Base-by-base conservation (phyloP, 2,888 invertebrate species). In the Eristalis arbustorum region DNA sequence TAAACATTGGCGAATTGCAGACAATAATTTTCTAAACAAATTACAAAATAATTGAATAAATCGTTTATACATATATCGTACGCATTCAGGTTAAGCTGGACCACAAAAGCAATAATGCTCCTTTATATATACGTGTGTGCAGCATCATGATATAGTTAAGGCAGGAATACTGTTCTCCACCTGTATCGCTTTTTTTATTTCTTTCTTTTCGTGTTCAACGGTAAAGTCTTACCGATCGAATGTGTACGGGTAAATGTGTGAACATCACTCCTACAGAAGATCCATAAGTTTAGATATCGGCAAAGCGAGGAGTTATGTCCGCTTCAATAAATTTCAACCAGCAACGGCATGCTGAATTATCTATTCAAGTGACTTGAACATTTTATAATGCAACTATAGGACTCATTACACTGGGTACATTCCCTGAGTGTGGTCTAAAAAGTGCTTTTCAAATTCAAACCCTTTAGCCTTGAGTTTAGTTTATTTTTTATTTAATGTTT, bases 31-130 rank as follows among this genome's bases (percentile, higher is more conserved):
- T 72, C 66, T 72, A 79, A 66, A 79, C 79, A 79, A 79, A 79
- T 79, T 79, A 79, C 72, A 79, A 79, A 73, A 79, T 72, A 79
- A 79, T 73, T 79, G 79, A 79, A 79, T 79, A 71, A 78, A 78
- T 78, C 71, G 71, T 78, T 57, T 71, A 23, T 57, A 28, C 10
- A 23, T 23, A 28, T 10, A 23, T 23, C 49, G 23, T 22, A 31
- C 31, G 37, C 22, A 28, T 69, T 62, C 49, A 56, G 76, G 62
- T 68, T 76, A 56, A 76, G 31, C 42, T 69, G 49, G 31, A 40
- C 64, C 63, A 71, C 71, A 40, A 69, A 37, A 64, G 37, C 68
- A 64, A 71, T 71, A 78, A 71, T 34, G 66, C 18, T 66, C 59
- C 34, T 66, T 59, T 69, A 42, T 72, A 67, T 61, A 79, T 79